Evolutionary conservation across 2,888 invertebrate species (phyloP), one percentile per base, ranked within the genome.

Genomic region (Trimorus sp.): DNA sequence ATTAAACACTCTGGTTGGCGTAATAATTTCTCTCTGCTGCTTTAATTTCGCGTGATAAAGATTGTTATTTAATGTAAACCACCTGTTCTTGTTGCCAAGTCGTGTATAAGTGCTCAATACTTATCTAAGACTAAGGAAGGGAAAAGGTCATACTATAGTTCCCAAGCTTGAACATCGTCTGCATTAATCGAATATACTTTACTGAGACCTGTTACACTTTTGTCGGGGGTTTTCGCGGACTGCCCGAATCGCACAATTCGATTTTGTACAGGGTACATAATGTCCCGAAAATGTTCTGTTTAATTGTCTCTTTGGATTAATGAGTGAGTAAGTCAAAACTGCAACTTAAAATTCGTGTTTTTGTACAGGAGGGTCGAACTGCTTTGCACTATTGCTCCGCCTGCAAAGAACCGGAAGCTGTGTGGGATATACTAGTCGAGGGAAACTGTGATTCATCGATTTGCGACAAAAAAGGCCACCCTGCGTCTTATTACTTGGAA

Each of bases 371-470:
- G 86, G 95, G 94, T 42, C 90, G 95, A 84, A 95, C 94, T 1
- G 93, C 95, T 1, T 92, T 95, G 75, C 95, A 95, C 88, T 96
- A 95, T 88, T 94, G 94, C 48, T 94, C 94, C 0, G 93, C 94
- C 76, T 93, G 94, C 86, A 93, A 92, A 83, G 94, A 95, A 83
- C 93, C 94, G 0, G 93, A 93, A 11, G 91, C 92, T 5, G 93
- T 94, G 83, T 95, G 95, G 92, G 94, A 94, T 86, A 88, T 94
- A 48, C 92, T 96, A 82, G 91, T 94, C 63, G 92, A 93, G 65
- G 94, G 94, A 26, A 95, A 95, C 49, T 94, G 94, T 9, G 95
- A 95, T 91, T 92, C 94, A 3, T 92, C 93, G 78, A 90, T 93
- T 40, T 91, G 93, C 76, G 95, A 96, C 90, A 93, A 92, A 80